Evolutionary conservation across 2,113 vertebrate species (phyloP), one percentile per base, ranked within the genome.

Genomic region (Datnioides undecimradiatus): DNA sequence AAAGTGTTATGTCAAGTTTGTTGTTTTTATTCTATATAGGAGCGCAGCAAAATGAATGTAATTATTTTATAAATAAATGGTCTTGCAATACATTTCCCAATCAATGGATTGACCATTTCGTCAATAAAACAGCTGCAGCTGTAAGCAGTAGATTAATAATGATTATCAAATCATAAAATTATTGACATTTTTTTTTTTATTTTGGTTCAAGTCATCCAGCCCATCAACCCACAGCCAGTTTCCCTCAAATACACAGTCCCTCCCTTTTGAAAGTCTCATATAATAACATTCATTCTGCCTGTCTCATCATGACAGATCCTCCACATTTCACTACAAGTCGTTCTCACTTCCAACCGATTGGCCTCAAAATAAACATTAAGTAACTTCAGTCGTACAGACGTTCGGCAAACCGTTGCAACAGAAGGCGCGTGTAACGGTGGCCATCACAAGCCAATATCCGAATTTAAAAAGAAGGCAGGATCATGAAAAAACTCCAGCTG

Each of bases 351-450:
- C 55, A 41, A 21, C 29, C 34, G 77, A 85, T 65, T 78, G 80
- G 74, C 69, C 58, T 75, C 68, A 83, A 67, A 36, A 78, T 21
- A 82, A 86, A 80, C 76, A 76, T 27, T 0, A 60, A 75, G 89
- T 87, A 90, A 88, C 80, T 62, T 58, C 74, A 72, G 64, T 80
- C 67, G 49, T 48, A 73, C 64, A 76, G 65, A 77, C 57, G 36
- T 38, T 66, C 62, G 77, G 80, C 60, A 29, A 73, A 29, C 55
- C 48, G 62, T 31, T 54, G 54, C 64, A 64, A 72, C 63, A 79
- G 36, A 79, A 36, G 23, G 19, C 41, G 62, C 46, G 8, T 34
- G 76, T 86, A 87, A 84, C 78, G 3, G 8, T 45, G 74, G 80
- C 84, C 65, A 78, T 72, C 74, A 70, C 75, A 73, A 90, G 79